These are phyloP conservation scores for Aspidoscelis tigris DNA, from an alignment of 2,113 vertebrate genomes.

Conservation along the genomic window DNA sequence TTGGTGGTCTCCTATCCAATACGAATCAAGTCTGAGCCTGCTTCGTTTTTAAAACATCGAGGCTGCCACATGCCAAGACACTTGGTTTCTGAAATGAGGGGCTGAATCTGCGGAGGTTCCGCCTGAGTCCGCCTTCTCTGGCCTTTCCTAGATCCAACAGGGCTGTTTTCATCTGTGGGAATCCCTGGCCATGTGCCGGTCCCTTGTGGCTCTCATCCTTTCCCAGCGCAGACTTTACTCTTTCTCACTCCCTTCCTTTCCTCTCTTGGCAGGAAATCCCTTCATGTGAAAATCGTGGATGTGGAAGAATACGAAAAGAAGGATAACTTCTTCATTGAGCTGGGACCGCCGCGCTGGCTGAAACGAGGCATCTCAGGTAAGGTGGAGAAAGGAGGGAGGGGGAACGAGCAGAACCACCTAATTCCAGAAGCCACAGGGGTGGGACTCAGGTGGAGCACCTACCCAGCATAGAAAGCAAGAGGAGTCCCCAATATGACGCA, in stretches of 20 bases:
- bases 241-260: not conserved
- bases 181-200: too few species aligned
- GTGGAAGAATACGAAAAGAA: constrained; percentile 93
- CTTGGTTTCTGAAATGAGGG: too few species aligned
- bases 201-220: not conserved
- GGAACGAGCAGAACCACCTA: too few species aligned
- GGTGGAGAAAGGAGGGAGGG: not conserved
- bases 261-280: constrained; percentile 74
- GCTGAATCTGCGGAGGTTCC: too few species aligned
- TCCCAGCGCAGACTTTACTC: not conserved
- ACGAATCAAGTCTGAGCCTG: too few species aligned
- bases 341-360: constrained; percentile 91
- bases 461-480: not conserved
- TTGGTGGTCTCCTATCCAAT: too few species aligned
- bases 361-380: constrained; percentile 93
- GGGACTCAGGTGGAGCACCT: not conserved
- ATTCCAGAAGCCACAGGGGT: too few species aligned
- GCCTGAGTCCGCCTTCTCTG: too few species aligned
- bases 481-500: not conserved
- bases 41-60: too few species aligned
- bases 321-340: constrained; percentile 90
- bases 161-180: not conserved
- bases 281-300: constrained; percentile 90
- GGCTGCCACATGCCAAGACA: too few species aligned
- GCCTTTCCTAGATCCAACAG: not conserved